Evolutionary conservation across 2,113 vertebrate genomes (phyloP).

Genomic region (Chelonoidis abingdonii): DNA sequence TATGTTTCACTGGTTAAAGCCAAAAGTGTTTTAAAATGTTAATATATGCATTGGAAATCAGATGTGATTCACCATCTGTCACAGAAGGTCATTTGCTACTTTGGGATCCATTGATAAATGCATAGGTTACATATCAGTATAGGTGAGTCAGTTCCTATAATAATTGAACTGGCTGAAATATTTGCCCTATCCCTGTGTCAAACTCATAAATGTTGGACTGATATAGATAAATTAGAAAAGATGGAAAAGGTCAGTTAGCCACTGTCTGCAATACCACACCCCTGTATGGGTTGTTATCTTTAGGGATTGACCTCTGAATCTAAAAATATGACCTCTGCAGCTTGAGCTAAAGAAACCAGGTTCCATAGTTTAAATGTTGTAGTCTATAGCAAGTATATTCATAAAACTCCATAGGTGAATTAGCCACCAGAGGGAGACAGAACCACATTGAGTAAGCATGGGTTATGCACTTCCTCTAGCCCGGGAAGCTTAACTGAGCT

Average conservation of each 20-base stretch:
- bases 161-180: slow-evolving; percentile 32
- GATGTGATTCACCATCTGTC: slow-evolving; percentile 53
- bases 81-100: slow-evolving; percentile 52
- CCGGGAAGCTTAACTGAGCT: not conserved
- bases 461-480: not conserved
- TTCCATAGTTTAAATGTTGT: not conserved
- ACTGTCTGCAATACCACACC: not conserved
- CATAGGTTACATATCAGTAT: slow-evolving; percentile 1
- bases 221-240: not conserved
- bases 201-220: slow-evolving; percentile 1
- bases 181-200: slow-evolving; percentile 33
- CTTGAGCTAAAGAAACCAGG: not conserved
- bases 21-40: slow-evolving; percentile 56
- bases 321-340: not conserved
- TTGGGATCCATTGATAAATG: slow-evolving; percentile 53
- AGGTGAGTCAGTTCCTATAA: slow-evolving; percentile 23
- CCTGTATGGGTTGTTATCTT: not conserved
- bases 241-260: not conserved
- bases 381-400: not conserved
- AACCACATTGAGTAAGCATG: not conserved
- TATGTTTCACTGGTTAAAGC: slow-evolving; percentile 34
- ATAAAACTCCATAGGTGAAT: not conserved
- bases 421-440: not conserved
- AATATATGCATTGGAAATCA: slow-evolving; percentile 54
- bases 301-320: not conserved